Base-by-base conservation (phyloP, 1,140 invertebrate species). In the Nasonia giraulti region DNA sequence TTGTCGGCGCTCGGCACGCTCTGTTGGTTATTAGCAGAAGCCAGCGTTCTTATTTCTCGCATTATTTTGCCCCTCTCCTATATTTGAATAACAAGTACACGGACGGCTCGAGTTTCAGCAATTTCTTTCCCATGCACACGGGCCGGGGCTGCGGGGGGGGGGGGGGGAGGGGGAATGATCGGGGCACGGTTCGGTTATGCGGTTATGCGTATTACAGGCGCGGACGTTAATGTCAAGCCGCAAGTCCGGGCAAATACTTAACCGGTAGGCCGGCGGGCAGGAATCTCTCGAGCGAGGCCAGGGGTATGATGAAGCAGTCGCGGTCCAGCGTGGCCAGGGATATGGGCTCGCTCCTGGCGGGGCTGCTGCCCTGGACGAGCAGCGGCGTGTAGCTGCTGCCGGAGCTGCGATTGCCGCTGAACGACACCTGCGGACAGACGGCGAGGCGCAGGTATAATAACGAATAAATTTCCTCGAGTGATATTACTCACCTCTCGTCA, bases 241-340 rank as follows among this genome's bases (percentile, higher is more conserved):
- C 20, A 11, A 68, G 20, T 0, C 2, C n/a, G 17, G 31, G 23
- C 14, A 7, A 33, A 79, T 84, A 79, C 77, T 88, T 94, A 94
- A 97, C 97, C 89, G 96, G 96, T 80, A 98, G 96, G 89, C 97
- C 97, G 80, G 96, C 97, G 86, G 97, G 97, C 88, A 97, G 94
- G 93, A 97, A 97, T 85, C 97, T 94, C 91, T 97, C 96, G 85
- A 97, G 93, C 89, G 96, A 96, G 84, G 97, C 96, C 14, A 97
- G 95, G 14, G 97, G 97, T 92, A 98, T 97, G 90, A 98, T 97
- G 92, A 98, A 97, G 92, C 97, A 98, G 92, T 98, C 97, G 89
- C 96, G 94, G 91, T 97, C 96, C 83, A 97, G 92, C 0, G 96
- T 96, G 27, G 96, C 95, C 87, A 97, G 93, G 2, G 96, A 96